Evolutionary conservation across 2,888 invertebrate species (phyloP).

Genomic region (Microchrysa polita): DNA sequence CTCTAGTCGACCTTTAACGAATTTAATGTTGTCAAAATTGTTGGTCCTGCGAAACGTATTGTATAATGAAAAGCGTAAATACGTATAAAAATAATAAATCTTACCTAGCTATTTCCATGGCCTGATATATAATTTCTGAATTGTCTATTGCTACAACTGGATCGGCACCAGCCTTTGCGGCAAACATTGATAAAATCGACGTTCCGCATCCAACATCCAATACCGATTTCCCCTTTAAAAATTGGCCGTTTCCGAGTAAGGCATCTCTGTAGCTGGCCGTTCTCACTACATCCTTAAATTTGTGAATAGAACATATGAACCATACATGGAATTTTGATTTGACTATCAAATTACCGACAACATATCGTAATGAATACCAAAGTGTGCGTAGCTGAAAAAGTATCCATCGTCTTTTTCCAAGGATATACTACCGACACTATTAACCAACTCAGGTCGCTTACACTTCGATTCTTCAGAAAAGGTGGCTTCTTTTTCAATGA

Average conservation of each 20-base stretch:
- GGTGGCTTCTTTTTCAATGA: slow-evolving; percentile 54
- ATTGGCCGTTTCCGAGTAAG: slow-evolving; percentile 76
- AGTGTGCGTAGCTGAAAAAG: slow-evolving; percentile 88
- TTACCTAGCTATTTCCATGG: slow-evolving; percentile 91
- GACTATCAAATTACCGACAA: slow-evolving; percentile 60
- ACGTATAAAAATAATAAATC: not conserved
- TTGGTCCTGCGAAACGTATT: slow-evolving; percentile 59
- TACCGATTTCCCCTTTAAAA: slow-evolving; percentile 80
- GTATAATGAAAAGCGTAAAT: not conserved
- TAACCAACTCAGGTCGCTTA: slow-evolving; percentile 54
- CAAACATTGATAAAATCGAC: slow-evolving; percentile 97
- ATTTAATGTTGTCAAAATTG: slow-evolving; percentile 71
- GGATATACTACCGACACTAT: slow-evolving; percentile 65
- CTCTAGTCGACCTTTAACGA: slow-evolving; percentile 88
- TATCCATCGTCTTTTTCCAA: slow-evolving; percentile 78
- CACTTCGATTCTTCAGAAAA: slow-evolving; percentile 53
- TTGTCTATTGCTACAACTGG: slow-evolving; percentile 94
- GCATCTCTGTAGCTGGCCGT: slow-evolving; percentile 90
- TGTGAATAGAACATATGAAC: not conserved
- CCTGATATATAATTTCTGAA: slow-evolving; percentile 94
- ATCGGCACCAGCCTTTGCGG: slow-evolving; percentile 91
- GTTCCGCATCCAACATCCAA: slow-evolving; percentile 98
- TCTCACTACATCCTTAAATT: slow-evolving; percentile 76
- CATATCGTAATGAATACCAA: slow-evolving; percentile 95
- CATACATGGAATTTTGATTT: not conserved